Evolutionary conservation across 2,113 vertebrate species (phyloP).

Genomic region (Thermophis baileyi): DNA sequence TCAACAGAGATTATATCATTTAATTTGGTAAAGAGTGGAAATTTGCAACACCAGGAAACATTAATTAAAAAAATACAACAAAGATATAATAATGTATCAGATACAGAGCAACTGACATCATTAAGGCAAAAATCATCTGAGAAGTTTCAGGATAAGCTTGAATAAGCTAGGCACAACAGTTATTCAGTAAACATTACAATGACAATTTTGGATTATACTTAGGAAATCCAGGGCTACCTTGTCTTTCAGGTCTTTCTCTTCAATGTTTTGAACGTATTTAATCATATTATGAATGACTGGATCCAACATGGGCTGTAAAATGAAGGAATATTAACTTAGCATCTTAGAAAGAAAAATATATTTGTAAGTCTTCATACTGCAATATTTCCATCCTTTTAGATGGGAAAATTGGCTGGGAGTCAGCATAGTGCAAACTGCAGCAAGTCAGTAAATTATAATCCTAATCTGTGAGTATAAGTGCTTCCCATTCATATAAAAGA

Average conservation of each 20-base stretch:
- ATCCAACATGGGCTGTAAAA: constrained; percentile 91
- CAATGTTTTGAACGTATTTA: constrained; percentile 94
- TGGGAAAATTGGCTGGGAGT: neutral
- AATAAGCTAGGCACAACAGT: neutral
- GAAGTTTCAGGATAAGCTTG: neutral
- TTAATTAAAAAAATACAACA: neutral
- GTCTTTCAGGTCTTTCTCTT: constrained; percentile 99
- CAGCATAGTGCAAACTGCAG: neutral
- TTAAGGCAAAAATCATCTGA: neutral
- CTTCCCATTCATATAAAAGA: neutral
- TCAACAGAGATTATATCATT: neutral
- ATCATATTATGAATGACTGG: constrained; percentile 98
- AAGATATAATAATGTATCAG: neutral
- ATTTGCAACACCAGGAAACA: neutral
- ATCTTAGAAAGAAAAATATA: constrained; percentile 18
- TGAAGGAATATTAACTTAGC: constrained; percentile 36
- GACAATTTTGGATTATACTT: constrained; percentile 18
- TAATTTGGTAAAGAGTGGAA: neutral
- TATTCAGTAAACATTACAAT: neutral
- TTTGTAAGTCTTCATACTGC: neutral
- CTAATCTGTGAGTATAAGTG: neutral
- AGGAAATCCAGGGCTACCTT: constrained; percentile 76
- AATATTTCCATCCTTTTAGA: neutral
- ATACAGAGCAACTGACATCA: neutral
- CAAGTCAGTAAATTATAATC: neutral